These are phyloP conservation scores for Sarcophaga variegata DNA, from an alignment of 2,888 invertebrate genomes.

Conservation along the genomic window DNA sequence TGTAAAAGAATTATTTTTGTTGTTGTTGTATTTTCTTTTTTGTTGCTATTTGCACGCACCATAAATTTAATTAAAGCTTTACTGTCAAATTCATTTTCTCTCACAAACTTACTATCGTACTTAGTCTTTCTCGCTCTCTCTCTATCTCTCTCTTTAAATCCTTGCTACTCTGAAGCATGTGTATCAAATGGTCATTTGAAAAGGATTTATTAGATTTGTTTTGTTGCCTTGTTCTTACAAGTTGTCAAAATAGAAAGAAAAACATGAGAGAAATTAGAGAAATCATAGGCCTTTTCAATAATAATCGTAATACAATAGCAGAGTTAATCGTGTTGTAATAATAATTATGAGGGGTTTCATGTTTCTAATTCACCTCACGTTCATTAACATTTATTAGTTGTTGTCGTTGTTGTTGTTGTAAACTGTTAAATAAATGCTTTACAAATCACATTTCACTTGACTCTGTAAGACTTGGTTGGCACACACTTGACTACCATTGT, in stretches of 20 bases:
- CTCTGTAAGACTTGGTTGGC: conserved; percentile 15
- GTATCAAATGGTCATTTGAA: conserved; percentile 49
- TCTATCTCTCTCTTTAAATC: too few species aligned
- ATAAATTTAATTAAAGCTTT: conserved; percentile 59
- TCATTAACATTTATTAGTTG: conserved; percentile 53
- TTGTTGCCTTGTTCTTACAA: conserved; percentile 37
- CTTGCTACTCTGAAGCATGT: background rate
- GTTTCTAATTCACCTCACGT: conserved; percentile 60
- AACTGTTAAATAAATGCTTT: conserved; percentile 56
- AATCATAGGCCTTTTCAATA: conserved; percentile 40
- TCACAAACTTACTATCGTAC: too few species aligned
- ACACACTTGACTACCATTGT: background rate
- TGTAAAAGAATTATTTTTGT: conserved; percentile 30
- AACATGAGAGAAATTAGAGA: background rate
- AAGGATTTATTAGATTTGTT: conserved; percentile 31
- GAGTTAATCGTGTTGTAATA: conserved; percentile 9
- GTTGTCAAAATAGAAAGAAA: background rate
- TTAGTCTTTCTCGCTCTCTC: too few species aligned
- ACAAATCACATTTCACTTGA: conserved; percentile 65
- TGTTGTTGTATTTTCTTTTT: conserved; percentile 33
- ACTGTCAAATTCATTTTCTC: too few species aligned
- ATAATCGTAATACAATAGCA: conserved; percentile 12
- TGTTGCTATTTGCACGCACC: conserved; percentile 45
- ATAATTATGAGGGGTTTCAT: conserved; percentile 43
- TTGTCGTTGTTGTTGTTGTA: background rate